phyloP scores from a whole-genome alignment of 1,140 invertebrate species.

The Drosophila neocordata region DNA sequence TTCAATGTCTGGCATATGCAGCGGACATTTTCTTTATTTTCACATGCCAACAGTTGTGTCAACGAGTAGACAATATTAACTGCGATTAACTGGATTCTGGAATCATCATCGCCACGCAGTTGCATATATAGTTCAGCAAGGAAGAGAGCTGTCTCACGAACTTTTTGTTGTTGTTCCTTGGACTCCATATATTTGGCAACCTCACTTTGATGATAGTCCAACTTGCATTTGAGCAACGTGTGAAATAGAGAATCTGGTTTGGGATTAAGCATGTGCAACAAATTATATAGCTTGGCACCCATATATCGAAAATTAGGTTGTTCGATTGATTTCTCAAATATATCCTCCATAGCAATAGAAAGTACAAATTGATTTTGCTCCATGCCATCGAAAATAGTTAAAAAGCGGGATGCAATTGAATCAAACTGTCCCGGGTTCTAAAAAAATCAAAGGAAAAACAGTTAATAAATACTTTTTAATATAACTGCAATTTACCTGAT shows the following conservation, averaged over 20 bases:
- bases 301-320: constrained; percentile 81
- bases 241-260: constrained; percentile 76
- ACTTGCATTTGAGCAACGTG: constrained; percentile 71
- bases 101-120: constrained; percentile 73
- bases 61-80: constrained; percentile 75
- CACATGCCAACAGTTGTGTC: constrained; percentile 55
- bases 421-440: constrained; percentile 79
- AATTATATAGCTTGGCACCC: constrained; percentile 79
- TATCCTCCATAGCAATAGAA: constrained; percentile 81
- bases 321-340: constrained; percentile 79
- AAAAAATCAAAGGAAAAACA: neutral
- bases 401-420: constrained; percentile 75
- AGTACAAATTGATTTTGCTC: constrained; percentile 76
- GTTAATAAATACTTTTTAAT: neutral
- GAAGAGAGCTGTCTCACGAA: constrained; percentile 75
- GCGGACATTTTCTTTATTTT: constrained; percentile 83
- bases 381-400: constrained; percentile 78
- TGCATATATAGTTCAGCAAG: constrained; percentile 80
- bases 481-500: constrained; percentile 50
- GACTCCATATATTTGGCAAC: constrained; percentile 69
- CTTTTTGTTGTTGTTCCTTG: constrained; percentile 65
- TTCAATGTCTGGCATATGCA: constrained; percentile 85
- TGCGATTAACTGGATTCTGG: constrained; percentile 73
- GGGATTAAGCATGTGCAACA: constrained; percentile 77
- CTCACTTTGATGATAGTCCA: constrained; percentile 75